Evolutionary conservation across 2,797 vertebrate species (phyloP), one percentile per base, ranked within the genome.

Genomic region (Pseudotriccus pelzelni): DNA sequence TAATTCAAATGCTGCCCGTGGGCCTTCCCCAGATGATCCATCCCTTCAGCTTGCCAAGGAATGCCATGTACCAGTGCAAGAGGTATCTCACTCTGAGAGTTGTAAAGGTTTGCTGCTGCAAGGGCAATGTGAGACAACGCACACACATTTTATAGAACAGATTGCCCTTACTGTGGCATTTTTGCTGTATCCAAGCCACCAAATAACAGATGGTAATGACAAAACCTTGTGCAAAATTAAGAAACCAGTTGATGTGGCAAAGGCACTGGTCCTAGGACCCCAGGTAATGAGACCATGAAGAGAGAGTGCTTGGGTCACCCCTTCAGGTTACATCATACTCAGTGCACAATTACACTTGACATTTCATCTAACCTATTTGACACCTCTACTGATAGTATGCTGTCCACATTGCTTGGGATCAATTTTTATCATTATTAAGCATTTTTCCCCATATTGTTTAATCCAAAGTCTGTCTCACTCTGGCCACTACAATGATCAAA

Each of bases 181-280:
- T 94, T 82, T 84, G 72, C 70, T 88, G 7, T 47, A 58, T 8
- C 9, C 64, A 82, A 91, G 58, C 19, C 3, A 21, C 25, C 63
- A 86, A 77, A 52, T 83, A 90, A 83, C 52, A 63, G 63, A 86
- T 39, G n/a, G 37, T 15, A 88, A 88, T 47, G 60, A 86, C 69
- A 92, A 87, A 95, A 78, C 36, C 73, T 86, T 20, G 52, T 34
- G 68, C 69, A 86, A 80, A 91, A 93, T 43, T 34, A 93, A 72
- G 90, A 86, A 89, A 90, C 56, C 36, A 43, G 63, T 67, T 75
- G 84, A 88, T 63, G 76, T 56, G 59, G 62, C 78, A 60, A 92
- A 91, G 77, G 18, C 63, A 46, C 9, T 41, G 52, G 43, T 49
- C 63, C 67, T 8, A 86, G 36, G 46, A 79, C 43, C 24, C n/a